Evolutionary conservation across 2,888 invertebrate species (phyloP).

Genomic region (Opisthograptis luteolata): DNA sequence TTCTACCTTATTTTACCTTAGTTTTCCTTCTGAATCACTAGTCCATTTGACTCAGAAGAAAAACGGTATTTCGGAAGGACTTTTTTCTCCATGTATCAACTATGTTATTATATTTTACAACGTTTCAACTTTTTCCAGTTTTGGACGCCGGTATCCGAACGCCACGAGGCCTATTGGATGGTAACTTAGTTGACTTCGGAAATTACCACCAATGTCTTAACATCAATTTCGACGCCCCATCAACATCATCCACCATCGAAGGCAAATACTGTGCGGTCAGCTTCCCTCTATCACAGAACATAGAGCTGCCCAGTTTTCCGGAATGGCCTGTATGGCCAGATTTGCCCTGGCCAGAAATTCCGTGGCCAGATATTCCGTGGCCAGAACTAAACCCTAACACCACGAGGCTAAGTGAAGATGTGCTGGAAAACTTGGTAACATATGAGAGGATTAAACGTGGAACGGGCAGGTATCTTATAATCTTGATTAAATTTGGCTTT

Average conservation of each 20-base stretch:
- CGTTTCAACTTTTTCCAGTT: slow-evolving; percentile 49
- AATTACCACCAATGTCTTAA: slow-evolving; percentile 61
- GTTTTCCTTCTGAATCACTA: too few relatives aligned
- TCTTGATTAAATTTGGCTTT: too few relatives aligned
- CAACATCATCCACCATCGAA: slow-evolving; percentile 43
- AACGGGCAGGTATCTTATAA: slow-evolving; percentile 11
- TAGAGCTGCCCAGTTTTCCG: slow-evolving; percentile 39
- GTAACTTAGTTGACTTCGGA: slow-evolving; percentile 56
- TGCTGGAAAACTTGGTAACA: background rate
- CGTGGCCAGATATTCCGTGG: slow-evolving; percentile 28
- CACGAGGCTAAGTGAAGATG: slow-evolving; percentile 20
- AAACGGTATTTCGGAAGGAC: too few relatives aligned
- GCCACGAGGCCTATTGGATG: slow-evolving; percentile 58
- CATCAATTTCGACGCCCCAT: slow-evolving; percentile 45
- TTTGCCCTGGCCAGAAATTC: slow-evolving; percentile 21
- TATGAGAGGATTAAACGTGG: slow-evolving; percentile 4
- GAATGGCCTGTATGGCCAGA: slow-evolving; percentile 34
- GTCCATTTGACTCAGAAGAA: too few relatives aligned
- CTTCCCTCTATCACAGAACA: slow-evolving; percentile 49
- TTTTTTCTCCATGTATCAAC: too few relatives aligned
- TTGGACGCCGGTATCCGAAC: slow-evolving; percentile 58
- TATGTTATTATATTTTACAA: too few relatives aligned
- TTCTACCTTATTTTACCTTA: too few relatives aligned
- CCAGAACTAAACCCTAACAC: slow-evolving; percentile 30
- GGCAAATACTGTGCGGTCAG: slow-evolving; percentile 66